A percentile compares a stretch with the other conserved stretches of the same genome.
These are phyloP conservation scores for Anarhynchus alexandrinus DNA, from an alignment of 2,113 vertebrate genomes.

Conservation along the genomic window DNA sequence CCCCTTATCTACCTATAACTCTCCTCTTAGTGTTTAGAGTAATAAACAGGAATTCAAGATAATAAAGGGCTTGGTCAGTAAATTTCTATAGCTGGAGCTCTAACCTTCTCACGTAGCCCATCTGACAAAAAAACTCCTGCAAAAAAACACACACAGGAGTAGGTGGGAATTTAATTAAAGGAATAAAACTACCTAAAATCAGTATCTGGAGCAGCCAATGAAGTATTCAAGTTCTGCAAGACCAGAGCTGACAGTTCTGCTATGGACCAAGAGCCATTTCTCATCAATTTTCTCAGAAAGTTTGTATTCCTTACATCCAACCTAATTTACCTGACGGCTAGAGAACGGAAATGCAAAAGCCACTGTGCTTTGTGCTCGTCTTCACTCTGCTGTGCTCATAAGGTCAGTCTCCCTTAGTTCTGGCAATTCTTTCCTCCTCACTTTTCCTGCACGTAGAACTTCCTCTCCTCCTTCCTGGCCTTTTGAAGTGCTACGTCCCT, in stretches of 20 bases:
- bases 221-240: not conserved
- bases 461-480: not conserved
- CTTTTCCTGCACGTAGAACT: not conserved
- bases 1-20: not conserved
- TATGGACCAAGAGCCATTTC: not conserved
- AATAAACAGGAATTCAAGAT: not conserved
- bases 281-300: not conserved
- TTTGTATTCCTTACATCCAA: not conserved
- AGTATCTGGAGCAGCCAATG: not conserved
- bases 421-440: not conserved
- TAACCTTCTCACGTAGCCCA: not conserved
- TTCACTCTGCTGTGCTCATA: not conserved
- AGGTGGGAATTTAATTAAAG: not conserved
- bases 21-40: not conserved
- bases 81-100: not conserved
- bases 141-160: not conserved
- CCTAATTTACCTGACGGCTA: not conserved
- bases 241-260: not conserved
- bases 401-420: not conserved
- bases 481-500: not conserved
- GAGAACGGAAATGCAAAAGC: not conserved
- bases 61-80: not conserved
- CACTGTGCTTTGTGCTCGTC: rapidly evolving
- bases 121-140: not conserved
- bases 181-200: not conserved